Conservation (phyloP, 2,797 vertebrate species). For the Luscinia megarhynchos region DNA sequence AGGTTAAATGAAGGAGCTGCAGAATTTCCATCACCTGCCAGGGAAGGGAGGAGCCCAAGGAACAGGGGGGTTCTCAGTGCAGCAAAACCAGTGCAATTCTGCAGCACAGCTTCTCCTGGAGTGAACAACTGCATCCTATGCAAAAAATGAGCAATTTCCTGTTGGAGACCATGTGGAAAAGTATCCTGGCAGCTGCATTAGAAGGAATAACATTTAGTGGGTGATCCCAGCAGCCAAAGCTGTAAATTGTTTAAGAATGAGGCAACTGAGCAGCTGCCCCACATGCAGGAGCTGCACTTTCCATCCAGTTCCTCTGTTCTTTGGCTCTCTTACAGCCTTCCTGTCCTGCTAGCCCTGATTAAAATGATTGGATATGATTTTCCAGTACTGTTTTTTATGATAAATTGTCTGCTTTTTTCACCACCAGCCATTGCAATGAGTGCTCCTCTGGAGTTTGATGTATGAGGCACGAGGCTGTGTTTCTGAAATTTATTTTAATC, state of each 20-base stretch:
- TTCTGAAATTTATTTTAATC: conserved; percentile 22
- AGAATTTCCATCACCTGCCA: not conserved
- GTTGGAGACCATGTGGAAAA: not conserved
- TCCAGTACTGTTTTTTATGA: not conserved
- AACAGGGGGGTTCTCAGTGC: not conserved
- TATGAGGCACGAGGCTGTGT: not conserved
- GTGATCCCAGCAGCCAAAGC: not conserved
- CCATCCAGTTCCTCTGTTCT: not conserved
- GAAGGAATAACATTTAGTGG: not conserved
- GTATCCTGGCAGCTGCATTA: not conserved
- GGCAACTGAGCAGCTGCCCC: not conserved
- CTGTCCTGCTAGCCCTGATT: not conserved
- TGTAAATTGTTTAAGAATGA: not conserved
- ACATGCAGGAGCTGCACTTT: not conserved
- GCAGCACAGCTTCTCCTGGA: not conserved
- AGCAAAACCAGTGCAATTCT: not conserved
- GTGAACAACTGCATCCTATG: not conserved
- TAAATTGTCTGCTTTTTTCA: not conserved
- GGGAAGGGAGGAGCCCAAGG: not conserved
- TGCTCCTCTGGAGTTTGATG: not conserved
- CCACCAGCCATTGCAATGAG: not conserved
- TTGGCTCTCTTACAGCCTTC: not conserved
- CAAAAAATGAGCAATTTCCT: not conserved
- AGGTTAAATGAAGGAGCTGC: not conserved
- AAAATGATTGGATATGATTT: not conserved